Conservation (phyloP, 2,888 invertebrate species). For the Tricholauxania praeusta region DNA sequence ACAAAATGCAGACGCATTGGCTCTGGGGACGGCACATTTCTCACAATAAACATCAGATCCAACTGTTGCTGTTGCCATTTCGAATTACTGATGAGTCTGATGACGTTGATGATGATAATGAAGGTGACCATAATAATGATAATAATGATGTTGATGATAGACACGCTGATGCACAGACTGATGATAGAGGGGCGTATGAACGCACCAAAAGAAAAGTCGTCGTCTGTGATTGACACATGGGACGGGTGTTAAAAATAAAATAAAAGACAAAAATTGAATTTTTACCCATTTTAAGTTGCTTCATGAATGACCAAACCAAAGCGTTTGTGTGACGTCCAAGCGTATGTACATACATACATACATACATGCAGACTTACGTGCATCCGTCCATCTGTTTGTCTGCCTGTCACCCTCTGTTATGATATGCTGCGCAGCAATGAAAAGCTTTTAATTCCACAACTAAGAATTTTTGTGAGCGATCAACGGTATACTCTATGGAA, state of each 20-base stretch:
- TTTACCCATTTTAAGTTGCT: conserved; percentile 14
- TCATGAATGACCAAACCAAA: conserved; percentile 20
- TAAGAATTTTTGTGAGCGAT: not conserved
- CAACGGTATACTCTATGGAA: not conserved
- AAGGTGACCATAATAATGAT: conserved; percentile 6
- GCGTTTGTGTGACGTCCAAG: not conserved
- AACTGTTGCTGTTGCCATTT: conserved; percentile 23
- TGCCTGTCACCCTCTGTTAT: conserved; percentile 11
- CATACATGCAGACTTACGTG: too few species aligned
- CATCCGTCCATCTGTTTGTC: not conserved
- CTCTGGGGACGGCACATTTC: conserved; percentile 8
- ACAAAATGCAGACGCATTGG: not conserved
- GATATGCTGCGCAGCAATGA: conserved; percentile 7
- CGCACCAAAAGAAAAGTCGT: not conserved
- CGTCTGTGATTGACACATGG: conserved; percentile 10
- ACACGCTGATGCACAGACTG: too few species aligned
- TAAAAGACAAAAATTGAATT: not conserved
- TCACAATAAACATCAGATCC: conserved; percentile 19
- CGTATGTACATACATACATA: not conserved
- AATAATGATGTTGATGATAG: not conserved
- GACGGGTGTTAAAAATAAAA: not conserved
- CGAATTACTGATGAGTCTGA: conserved; percentile 24
- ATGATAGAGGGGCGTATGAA: not conserved
- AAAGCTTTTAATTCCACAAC: conserved; percentile 16
- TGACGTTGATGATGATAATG: conserved; percentile 19